Conservation (phyloP, 2,888 invertebrate species). For the Endomychus coccineus region DNA sequence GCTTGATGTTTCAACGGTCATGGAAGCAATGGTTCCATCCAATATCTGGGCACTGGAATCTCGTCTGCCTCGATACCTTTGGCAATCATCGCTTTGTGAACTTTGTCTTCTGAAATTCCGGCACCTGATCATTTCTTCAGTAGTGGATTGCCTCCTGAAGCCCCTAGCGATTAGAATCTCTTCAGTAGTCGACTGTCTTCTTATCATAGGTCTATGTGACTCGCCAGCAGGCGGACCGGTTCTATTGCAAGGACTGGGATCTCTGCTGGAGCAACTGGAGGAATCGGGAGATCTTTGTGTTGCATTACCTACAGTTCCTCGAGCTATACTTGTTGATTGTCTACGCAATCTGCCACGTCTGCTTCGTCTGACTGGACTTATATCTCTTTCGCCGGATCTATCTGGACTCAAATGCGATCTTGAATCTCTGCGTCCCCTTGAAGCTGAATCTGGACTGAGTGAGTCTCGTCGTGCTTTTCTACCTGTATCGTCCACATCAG, state of each 20-base stretch:
- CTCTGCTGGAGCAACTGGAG: conserved; percentile 74
- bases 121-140: conserved; percentile 88
- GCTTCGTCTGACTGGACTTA: conserved; percentile 68
- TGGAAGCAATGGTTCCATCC: conserved; percentile 84
- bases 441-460: conserved; percentile 84
- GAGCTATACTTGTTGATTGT: conserved; percentile 72
- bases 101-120: conserved; percentile 85
- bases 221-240: conserved; percentile 46
- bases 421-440: conserved; percentile 65
- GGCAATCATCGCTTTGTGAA: conserved; percentile 66
- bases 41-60: conserved; percentile 87
- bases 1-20: conserved; percentile 89
- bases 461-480: conserved; percentile 75
- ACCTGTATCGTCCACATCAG: conserved; percentile 64
- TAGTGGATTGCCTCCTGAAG: conserved; percentile 82
- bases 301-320: conserved; percentile 40
- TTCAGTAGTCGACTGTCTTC: conserved; percentile 84
- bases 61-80: conserved; percentile 57
- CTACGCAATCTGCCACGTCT: conserved; percentile 63
- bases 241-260: conserved; percentile 73
- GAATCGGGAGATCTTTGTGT: conserved; percentile 58
- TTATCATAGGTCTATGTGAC: conserved; percentile 64
- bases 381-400: conserved; percentile 67
- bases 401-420: conserved; percentile 74
- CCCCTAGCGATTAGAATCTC: conserved; percentile 86